Evolutionary conservation across 2,797 vertebrate genomes (phyloP).

Genomic region (Nothura maculosa): DNA sequence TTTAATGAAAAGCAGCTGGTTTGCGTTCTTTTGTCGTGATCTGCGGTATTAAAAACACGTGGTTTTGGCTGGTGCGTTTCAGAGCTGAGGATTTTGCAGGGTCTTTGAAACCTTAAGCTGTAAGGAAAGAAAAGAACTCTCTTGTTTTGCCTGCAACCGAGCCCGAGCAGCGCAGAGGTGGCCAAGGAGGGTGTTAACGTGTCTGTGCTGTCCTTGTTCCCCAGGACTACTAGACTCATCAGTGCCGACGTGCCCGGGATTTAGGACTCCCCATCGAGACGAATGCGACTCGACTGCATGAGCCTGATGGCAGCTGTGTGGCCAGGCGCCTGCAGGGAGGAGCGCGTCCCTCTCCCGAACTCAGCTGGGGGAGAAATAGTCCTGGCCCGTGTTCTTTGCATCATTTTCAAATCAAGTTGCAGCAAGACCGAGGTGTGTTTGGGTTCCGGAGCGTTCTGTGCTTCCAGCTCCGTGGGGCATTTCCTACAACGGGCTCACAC

Average conservation of each 20-base stretch:
- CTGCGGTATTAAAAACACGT: background rate
- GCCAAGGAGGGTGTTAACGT: background rate
- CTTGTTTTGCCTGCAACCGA: background rate
- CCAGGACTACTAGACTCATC: constrained; percentile 83
- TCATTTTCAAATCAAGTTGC: constrained; percentile 60
- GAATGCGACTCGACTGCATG: constrained; percentile 19
- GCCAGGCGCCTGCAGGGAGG: constrained; percentile 61
- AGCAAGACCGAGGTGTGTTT: constrained; percentile 28
- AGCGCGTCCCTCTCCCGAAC: constrained; percentile 52
- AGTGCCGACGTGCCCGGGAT: constrained; percentile 68
- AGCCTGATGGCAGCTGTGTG: constrained; percentile 63
- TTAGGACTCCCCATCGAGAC: constrained; percentile 69
- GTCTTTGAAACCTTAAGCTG: background rate
- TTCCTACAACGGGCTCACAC: constrained; percentile 14
- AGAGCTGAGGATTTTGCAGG: background rate
- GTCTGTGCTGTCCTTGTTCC: constrained; percentile 30
- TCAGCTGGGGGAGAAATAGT: constrained; percentile 32
- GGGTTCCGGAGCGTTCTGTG: constrained; percentile 31
- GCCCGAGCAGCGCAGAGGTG: background rate
- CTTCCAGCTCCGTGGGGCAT: constrained; percentile 57
- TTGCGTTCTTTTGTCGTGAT: background rate
- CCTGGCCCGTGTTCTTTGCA: constrained; percentile 40
- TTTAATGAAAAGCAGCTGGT: background rate
- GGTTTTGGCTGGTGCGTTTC: background rate
- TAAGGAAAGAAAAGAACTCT: background rate